Evolutionary conservation across 1,140 invertebrate genomes (phyloP), one percentile per base, ranked within the genome.

Genomic region (Lordiphosa collinella): DNA sequence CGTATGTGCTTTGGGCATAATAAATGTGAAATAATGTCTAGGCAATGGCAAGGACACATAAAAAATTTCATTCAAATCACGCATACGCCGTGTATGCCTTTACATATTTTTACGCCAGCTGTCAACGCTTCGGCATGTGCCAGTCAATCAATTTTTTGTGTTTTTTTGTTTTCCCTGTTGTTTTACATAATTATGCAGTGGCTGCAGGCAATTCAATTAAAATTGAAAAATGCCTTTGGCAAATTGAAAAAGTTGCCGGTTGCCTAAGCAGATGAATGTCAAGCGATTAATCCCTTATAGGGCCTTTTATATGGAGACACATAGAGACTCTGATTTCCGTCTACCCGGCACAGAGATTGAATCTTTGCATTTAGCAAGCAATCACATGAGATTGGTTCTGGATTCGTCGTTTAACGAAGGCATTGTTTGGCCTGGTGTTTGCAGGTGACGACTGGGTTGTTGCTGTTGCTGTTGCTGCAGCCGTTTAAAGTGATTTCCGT

Each of bases 401-500:
- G n/a, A 12, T 36, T 36, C 48, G 16, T 16, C 40, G 22, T 44
- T 44, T 44, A 44, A 44, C 41, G 41, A 29, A 44, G 29, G 41
- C 41, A 44, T 73, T 58, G 65, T 75, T 74, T 48, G 67, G 64
- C 51, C 63, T 48, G 58, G 46, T 52, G 14, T 49, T 52, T 10
- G 16, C 68, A 64, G 61, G 54, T 50, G 49, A 31, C 55, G 13
- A 18, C 64, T 59, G 52, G n/a, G n/a, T n/a, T n/a, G n/a, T n/a
- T 31, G 25, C 11, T 43, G 25, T 22, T 43, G 40, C 25, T 43
- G 18, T 11, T 50, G 36, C 63, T 58, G 61, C 72, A 54, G 32
- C 43, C 32, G 41, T 40, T 78, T 56, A 68, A 41, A 80, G 64
- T 70, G 75, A 79, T 80, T 79, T 80, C 75, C 75, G 60, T 40